These are phyloP conservation scores for Akabosia matsudoensis DNA, from an alignment of 1,140 invertebrate species.

Conservation along the genomic window DNA sequence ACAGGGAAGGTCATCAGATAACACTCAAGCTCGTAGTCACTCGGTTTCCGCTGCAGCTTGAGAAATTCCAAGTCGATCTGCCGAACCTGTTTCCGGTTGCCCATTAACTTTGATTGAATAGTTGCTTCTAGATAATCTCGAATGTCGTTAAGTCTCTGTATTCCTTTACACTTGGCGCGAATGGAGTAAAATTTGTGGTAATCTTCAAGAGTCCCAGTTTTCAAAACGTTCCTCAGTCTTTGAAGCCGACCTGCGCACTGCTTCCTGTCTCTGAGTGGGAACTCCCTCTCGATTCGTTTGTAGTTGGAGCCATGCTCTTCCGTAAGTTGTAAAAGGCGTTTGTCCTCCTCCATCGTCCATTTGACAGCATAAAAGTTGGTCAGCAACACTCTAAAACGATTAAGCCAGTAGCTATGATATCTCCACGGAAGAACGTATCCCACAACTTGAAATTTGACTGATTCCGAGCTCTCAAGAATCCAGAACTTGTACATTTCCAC, in stretches of 20 bases:
- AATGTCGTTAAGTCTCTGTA: background rate
- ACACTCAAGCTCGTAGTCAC: background rate
- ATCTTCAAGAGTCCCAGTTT: background rate
- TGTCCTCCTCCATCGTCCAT: background rate
- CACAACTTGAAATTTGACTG: background rate
- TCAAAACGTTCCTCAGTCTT: background rate
- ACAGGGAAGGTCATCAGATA: background rate
- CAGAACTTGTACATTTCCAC: background rate
- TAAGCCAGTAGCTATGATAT: background rate
- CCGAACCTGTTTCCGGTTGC: background rate
- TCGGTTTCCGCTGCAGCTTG: background rate
- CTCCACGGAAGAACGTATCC: background rate
- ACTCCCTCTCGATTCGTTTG: background rate
- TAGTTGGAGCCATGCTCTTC: background rate
- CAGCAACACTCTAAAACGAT: background rate
- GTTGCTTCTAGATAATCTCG: background rate
- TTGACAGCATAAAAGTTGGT: background rate
- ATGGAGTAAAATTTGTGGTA: background rate
- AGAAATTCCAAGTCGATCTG: background rate
- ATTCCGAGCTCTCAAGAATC: background rate
- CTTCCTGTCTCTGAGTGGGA: slow-evolving; percentile 8
- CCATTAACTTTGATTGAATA: background rate
- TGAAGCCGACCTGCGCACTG: background rate
- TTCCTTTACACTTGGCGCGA: background rate
- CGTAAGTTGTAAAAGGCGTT: background rate